Evolutionary conservation across 2,797 vertebrate species (phyloP).

Genomic region (Dromococcyx pavoninus): DNA sequence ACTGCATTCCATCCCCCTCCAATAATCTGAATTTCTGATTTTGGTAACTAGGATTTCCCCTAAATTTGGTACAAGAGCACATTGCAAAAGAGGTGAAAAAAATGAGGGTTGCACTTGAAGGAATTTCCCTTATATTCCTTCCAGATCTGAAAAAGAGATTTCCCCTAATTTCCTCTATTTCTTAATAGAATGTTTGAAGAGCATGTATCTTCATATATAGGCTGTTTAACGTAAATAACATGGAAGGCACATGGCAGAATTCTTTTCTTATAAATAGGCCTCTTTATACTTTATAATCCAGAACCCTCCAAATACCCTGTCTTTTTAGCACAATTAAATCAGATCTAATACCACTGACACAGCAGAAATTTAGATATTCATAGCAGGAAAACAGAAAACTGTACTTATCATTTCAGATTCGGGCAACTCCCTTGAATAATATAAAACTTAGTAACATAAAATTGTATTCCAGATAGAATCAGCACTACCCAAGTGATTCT

Average conservation of each 20-base stretch:
- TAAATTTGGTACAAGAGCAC: conserved; percentile 3
- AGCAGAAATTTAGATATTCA: neutral
- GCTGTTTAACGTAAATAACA: neutral
- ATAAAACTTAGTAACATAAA: neutral
- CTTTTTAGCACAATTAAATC: conserved; percentile 12
- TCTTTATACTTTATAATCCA: neutral
- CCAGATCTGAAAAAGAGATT: conserved; percentile 31
- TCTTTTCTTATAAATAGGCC: neutral
- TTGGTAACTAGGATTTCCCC: neutral
- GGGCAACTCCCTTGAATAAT: neutral
- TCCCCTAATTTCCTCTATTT: neutral
- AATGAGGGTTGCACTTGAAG: neutral
- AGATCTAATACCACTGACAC: neutral
- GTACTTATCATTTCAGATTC: neutral
- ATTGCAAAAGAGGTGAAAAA: conserved; percentile 46
- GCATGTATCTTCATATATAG: neutral
- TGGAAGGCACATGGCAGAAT: neutral
- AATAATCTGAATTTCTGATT: neutral
- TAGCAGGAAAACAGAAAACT: neutral
- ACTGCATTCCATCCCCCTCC: neutral
- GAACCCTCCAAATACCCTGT: neutral
- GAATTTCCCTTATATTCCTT: neutral
- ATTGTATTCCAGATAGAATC: neutral
- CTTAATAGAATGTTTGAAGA: neutral
- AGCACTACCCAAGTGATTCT: neutral